phyloP scores from a whole-genome alignment of 2,888 invertebrate species.

The Carpatolechia fugitivella region DNA sequence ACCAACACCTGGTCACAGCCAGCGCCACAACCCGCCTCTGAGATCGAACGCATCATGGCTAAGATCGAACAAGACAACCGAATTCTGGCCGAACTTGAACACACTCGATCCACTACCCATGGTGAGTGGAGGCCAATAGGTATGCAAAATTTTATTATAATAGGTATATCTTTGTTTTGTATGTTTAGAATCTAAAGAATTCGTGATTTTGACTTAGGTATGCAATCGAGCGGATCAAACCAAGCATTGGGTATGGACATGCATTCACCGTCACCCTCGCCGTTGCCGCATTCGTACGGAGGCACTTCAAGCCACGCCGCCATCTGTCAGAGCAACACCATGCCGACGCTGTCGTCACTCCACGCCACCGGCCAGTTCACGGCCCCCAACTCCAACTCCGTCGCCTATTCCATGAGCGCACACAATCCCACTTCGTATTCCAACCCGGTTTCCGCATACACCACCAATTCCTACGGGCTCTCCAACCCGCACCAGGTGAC shows the following conservation, averaged over 20 bases:
- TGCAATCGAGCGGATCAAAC: conserved; percentile 84
- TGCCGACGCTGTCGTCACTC: conserved; percentile 80
- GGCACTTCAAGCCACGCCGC: conserved; percentile 54
- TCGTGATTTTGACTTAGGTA: conserved; percentile 48
- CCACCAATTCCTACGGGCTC: conserved; percentile 65
- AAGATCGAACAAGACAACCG: conserved; percentile 95
- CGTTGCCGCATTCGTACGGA: conserved; percentile 78
- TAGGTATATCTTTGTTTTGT: too few species aligned
- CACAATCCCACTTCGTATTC: conserved; percentile 76
- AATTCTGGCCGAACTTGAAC: conserved; percentile 93
- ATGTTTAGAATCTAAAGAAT: neutral
- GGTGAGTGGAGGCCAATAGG: conserved; percentile 51
- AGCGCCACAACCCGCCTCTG: conserved; percentile 80
- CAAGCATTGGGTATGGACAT: conserved; percentile 82
- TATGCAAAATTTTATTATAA: neutral
- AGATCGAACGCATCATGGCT: conserved; percentile 96
- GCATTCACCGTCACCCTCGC: conserved; percentile 80
- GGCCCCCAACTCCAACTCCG: conserved; percentile 71
- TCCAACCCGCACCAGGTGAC: conserved; percentile 74
- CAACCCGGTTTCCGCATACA: conserved; percentile 74
- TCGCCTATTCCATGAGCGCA: conserved; percentile 71
- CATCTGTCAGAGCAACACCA: conserved; percentile 82
- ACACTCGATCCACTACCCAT: conserved; percentile 85
- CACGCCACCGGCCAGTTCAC: conserved; percentile 68
- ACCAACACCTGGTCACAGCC: conserved; percentile 56